These are phyloP conservation scores for Cataglyphis hispanica DNA, from an alignment of 1,140 invertebrate genomes.

Conservation along the genomic window DNA sequence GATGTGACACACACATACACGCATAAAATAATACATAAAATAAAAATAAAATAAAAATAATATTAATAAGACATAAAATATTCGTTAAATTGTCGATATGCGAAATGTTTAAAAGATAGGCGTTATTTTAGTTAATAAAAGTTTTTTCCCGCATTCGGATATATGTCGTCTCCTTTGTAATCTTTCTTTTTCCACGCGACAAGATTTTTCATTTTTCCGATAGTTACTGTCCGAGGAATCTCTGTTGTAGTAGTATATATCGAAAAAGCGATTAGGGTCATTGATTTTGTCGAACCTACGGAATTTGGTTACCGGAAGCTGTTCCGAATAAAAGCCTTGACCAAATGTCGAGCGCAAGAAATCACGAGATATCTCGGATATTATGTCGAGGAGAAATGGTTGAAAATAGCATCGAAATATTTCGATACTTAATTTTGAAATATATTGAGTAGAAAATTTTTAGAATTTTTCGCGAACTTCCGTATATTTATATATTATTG, in stretches of 20 bases:
- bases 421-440: too few species aligned
- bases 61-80: not conserved
- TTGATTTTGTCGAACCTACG: slow-evolving; percentile 67
- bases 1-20: not conserved
- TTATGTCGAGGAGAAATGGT: slow-evolving; percentile 2
- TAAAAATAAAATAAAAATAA: too few species aligned
- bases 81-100: not conserved
- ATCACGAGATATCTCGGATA: not conserved
- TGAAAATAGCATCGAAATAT: slow-evolving; percentile 1
- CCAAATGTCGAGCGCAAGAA: slow-evolving; percentile 21
- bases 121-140: not conserved
- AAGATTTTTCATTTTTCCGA: slow-evolving; percentile 46
- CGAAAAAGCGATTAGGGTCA: slow-evolving; percentile 69
- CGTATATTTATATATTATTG: not conserved
- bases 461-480: not conserved
- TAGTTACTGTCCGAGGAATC: slow-evolving; percentile 25
- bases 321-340: slow-evolving; percentile 41
- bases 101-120: not conserved
- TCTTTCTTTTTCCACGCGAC: not conserved
- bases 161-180: not conserved
- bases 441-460: not conserved
- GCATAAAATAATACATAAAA: too few species aligned
- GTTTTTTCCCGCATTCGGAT: not conserved
- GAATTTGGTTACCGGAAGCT: slow-evolving; percentile 57
- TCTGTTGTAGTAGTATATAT: slow-evolving; percentile 21